Base-by-base conservation (phyloP, 2,113 vertebrate genomes). In the Rhadina sibilatrix region DNA sequence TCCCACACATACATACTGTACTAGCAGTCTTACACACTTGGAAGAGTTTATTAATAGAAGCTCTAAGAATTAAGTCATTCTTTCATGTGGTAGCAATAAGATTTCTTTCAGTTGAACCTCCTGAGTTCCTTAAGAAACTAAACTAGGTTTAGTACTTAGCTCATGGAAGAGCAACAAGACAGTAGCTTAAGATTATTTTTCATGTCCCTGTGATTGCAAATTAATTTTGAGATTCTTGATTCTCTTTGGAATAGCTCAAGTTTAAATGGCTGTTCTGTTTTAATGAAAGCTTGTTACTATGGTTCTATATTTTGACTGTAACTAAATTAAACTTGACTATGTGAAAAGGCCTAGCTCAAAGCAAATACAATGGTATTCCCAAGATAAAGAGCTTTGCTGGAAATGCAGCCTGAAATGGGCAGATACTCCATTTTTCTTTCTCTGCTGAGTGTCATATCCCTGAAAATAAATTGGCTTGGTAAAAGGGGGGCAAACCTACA, bases 291-390 rank as follows among this genome's bases (percentile, higher is more conserved):
- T 78, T 96, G 80, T 93, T 97, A 91, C 80, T 83, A 11, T 88
- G 20, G 28, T 71, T 93, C 38, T 87, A 3, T 84, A 80, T 94
- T 96, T 95, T 94, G 27, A 95, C 96, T 85, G 74, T 87, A 83
- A 83, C 87, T 92, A 93, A 96, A 97, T 98, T 96, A 90, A 80
- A 82, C 77, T 52, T 56, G 80, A 81, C 82, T 96, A 27, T 78
- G 44, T 97, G 91, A 96, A 97, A 97, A 97, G 76, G 54, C 37
- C 71, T 66, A 50, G 31, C 64, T 95, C 60, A 87, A 93, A 79
- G 66, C 83, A 83, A 93, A 70, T 40, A 89, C 65, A 96, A 19
- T 93, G 76, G 46, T 70, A 92, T 96, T 96, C 77, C 79, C 88
- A 83, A 93, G 90, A 81, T 87, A 78, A 89, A 83, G 90, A 59